These are phyloP conservation scores for Belonocnema kinseyi DNA, from an alignment of 1,140 invertebrate genomes.

Conservation along the genomic window DNA sequence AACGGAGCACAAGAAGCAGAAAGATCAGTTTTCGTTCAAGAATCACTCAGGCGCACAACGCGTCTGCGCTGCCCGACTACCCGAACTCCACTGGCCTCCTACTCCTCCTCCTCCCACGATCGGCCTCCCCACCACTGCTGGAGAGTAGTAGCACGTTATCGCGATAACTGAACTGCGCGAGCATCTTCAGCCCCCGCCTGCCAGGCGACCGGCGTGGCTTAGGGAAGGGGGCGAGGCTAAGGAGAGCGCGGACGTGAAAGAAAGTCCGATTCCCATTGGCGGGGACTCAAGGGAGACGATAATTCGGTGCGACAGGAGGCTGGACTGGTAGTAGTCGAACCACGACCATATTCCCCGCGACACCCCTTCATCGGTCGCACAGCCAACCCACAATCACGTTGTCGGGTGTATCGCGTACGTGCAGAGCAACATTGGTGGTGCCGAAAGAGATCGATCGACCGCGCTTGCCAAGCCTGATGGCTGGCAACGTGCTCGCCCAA, in stretches of 20 bases:
- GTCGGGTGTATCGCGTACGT: constrained; percentile 48
- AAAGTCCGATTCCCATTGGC: constrained; percentile 40
- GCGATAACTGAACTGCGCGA: constrained; percentile 40
- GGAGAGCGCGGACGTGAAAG: constrained; percentile 7
- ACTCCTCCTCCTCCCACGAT: constrained; percentile 72
- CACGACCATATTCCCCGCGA: constrained; percentile 54
- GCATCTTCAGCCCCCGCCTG: constrained; percentile 33
- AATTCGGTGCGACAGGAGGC: constrained; percentile 47
- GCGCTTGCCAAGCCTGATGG: constrained; percentile 60
- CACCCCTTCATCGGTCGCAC: constrained; percentile 47
- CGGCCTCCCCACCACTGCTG: constrained; percentile 47
- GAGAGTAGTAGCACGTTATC: constrained; percentile 39
- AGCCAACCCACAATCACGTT: constrained; percentile 40
- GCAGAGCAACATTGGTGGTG: constrained; percentile 50
- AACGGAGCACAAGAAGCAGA: constrained; percentile 1
- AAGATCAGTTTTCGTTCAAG: constrained; percentile 9
- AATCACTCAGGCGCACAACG: constrained; percentile 62
- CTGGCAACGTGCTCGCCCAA: constrained; percentile 47
- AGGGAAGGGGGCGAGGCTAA: constrained; percentile 46
- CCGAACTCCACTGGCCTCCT: constrained; percentile 73
- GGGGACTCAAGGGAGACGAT: constrained; percentile 34
- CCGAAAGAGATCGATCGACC: constrained; percentile 72
- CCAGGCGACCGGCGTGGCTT: constrained; percentile 20
- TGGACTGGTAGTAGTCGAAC: constrained; percentile 49
- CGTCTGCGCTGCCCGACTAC: constrained; percentile 76